Conservation (phyloP, 2,113 vertebrate genomes). For the Benitochromis conjunctus region DNA sequence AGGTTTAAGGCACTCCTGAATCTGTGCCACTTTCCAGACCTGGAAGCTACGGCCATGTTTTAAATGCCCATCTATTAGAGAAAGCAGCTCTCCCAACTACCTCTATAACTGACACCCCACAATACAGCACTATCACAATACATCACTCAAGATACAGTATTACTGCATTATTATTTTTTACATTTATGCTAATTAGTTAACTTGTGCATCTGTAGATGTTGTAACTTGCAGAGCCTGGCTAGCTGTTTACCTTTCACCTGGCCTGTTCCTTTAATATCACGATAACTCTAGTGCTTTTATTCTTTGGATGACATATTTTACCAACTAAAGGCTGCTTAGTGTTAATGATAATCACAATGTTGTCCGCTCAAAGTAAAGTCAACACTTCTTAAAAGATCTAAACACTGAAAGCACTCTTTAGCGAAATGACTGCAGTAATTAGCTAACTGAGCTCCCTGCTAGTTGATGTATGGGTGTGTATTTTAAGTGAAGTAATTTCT, state of each 20-base stretch:
- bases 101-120: too few species aligned
- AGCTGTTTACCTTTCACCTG: background rate
- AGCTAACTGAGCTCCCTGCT: background rate
- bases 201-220: background rate
- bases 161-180: too few species aligned
- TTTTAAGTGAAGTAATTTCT: constrained; percentile 26
- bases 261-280: background rate
- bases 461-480: constrained; percentile 11
- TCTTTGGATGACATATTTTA: background rate
- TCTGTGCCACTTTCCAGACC: too few species aligned
- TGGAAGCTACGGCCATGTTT: too few species aligned
- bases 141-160: too few species aligned
- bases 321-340: background rate
- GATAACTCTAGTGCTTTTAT: background rate
- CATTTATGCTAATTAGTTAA: background rate
- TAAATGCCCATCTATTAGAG: too few species aligned
- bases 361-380: background rate
- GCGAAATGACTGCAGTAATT: constrained; percentile 22
- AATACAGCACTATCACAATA: too few species aligned
- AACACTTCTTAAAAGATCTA: background rate
- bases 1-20: background rate
- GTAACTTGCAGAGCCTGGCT: background rate
- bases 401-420: constrained; percentile 11
- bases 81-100: too few species aligned
- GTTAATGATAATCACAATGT: background rate